phyloP scores from a whole-genome alignment of 2,888 invertebrate genomes.

The Cephus runcator region DNA sequence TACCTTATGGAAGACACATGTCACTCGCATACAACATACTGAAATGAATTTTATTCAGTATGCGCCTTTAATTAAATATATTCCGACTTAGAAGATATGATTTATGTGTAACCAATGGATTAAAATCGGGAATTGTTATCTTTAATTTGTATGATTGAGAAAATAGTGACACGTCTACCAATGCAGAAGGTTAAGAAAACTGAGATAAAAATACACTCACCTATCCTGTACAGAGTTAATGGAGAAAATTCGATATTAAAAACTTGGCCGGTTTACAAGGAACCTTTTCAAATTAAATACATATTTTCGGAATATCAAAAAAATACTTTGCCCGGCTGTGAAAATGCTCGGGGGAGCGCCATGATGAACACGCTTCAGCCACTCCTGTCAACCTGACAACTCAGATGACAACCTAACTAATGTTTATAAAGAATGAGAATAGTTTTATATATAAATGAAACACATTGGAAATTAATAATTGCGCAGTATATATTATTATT shows the following conservation, averaged over 20 bases:
- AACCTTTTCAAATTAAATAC: constrained; percentile 21
- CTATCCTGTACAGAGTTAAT: background rate
- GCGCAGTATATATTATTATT: background rate
- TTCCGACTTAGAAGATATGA: background rate
- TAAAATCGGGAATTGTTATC: background rate
- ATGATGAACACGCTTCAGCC: constrained; percentile 44
- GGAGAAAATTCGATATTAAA: background rate
- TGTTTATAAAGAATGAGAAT: background rate
- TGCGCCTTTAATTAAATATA: background rate
- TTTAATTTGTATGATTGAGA: background rate
- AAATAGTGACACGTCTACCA: constrained; percentile 48
- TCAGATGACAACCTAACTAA: constrained; percentile 3
- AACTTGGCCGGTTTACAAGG: background rate
- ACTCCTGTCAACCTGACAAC: constrained; percentile 32
- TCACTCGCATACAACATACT: constrained; percentile 5
- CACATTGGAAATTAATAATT: background rate
- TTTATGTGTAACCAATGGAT: background rate
- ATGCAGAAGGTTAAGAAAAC: constrained; percentile 17
- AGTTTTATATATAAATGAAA: background rate
- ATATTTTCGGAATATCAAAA: constrained; percentile 34
- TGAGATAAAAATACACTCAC: background rate
- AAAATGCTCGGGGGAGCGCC: constrained; percentile 41
- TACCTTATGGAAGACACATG: constrained; percentile 4
- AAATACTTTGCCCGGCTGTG: constrained; percentile 34
- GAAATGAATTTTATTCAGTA: background rate